Conservation (phyloP, 2,113 vertebrate species). For the Nibea albiflora region DNA sequence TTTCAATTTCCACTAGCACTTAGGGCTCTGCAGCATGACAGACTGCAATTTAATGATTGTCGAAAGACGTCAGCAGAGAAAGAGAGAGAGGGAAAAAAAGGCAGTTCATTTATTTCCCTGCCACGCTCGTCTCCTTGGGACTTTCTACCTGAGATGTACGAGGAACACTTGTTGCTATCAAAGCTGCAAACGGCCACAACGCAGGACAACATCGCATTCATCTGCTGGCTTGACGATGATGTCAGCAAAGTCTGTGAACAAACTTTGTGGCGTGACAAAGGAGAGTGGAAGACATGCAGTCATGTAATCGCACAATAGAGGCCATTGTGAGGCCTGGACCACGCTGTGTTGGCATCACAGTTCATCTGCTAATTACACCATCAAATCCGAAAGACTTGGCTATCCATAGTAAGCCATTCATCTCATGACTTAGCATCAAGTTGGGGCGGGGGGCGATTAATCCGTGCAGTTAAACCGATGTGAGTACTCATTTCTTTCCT, state of each 20-base stretch:
- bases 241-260: slow-evolving; percentile 49
- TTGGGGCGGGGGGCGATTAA: slow-evolving; percentile 52
- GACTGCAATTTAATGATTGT: slow-evolving; percentile 17
- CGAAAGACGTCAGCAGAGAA: slow-evolving; percentile 11
- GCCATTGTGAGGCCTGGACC: slow-evolving; percentile 59
- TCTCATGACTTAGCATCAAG: slow-evolving; percentile 65
- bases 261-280: slow-evolving; percentile 63
- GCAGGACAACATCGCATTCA: slow-evolving; percentile 30
- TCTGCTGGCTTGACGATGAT: slow-evolving; percentile 33
- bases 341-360: slow-evolving; percentile 57
- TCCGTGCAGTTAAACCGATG: slow-evolving; percentile 62
- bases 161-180: slow-evolving; percentile 2
- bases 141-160: background rate
- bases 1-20: slow-evolving; percentile 9
- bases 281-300: slow-evolving; percentile 49
- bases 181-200: slow-evolving; percentile 25
- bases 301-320: slow-evolving; percentile 50
- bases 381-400: slow-evolving; percentile 57
- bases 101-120: slow-evolving; percentile 16
- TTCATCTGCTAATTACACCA: slow-evolving; percentile 72
- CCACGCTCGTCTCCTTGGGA: slow-evolving; percentile 5
- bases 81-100: background rate
- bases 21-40: slow-evolving; percentile 7
- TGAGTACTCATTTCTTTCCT: slow-evolving; percentile 70
- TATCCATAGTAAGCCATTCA: slow-evolving; percentile 49